A percentile compares a stretch with the other conserved stretches of the same genome.
These are phyloP conservation scores for Cnemophilus loriae DNA, from an alignment of 2,113 vertebrate genomes.

Conservation along the genomic window DNA sequence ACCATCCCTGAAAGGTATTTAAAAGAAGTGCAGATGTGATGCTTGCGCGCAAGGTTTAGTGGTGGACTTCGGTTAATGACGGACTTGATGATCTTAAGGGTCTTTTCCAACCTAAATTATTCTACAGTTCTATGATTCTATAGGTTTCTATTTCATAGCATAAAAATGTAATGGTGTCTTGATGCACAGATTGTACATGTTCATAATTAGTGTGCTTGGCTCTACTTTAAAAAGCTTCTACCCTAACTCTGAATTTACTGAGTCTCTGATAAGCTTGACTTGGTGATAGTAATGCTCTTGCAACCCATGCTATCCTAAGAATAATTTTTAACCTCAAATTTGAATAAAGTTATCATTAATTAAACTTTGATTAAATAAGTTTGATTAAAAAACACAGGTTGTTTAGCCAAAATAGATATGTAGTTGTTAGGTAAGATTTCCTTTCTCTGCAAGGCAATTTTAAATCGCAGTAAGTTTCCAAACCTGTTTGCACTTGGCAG, in stretches of 20 bases:
- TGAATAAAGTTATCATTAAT: background rate
- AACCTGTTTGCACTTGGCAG: background rate
- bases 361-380: background rate
- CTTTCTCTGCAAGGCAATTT: background rate
- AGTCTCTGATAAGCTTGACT: background rate
- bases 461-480: background rate
- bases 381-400: background rate
- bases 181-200: background rate
- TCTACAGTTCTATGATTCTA: background rate
- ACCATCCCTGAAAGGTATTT: background rate
- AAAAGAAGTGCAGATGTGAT: background rate
- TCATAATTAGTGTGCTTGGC: background rate
- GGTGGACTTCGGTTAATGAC: background rate
- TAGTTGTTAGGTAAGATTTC: background rate
- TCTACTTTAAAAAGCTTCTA: background rate
- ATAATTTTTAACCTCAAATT: background rate
- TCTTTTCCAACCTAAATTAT: background rate
- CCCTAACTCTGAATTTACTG: background rate
- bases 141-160: background rate
- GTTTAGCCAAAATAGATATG: background rate
- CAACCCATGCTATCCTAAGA: background rate
- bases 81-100: background rate
- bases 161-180: background rate
- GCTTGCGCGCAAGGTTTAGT: background rate
- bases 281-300: background rate